Conservation (phyloP, 1,140 invertebrate species). For the Heliothis subflexa region DNA sequence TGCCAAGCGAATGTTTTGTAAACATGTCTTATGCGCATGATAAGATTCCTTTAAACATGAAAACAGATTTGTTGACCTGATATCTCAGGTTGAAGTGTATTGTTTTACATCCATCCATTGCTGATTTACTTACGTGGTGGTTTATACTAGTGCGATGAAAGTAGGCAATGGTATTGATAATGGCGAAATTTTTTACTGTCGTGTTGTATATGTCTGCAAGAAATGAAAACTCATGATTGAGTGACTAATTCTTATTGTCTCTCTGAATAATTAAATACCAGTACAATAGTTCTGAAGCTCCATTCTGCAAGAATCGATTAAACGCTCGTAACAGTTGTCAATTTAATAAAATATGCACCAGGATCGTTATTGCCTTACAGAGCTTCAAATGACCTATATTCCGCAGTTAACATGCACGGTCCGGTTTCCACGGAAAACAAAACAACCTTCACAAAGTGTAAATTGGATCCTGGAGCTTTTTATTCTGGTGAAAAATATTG, state of each 20-base stretch:
- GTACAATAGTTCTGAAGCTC: not conserved
- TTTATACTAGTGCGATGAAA: too few relatives aligned
- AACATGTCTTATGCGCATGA: constrained; percentile 10
- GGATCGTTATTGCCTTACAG: not conserved
- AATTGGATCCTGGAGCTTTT: too few relatives aligned
- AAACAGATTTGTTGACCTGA: constrained; percentile 4
- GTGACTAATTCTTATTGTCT: too few relatives aligned
- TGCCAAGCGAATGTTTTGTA: constrained; percentile 26
- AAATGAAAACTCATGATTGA: too few relatives aligned
- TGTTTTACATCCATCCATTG: not conserved
- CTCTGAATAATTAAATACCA: too few relatives aligned
- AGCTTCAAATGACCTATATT: constrained; percentile 1
- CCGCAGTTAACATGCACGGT: not conserved
- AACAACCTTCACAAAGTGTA: not conserved
- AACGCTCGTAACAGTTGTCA: not conserved
- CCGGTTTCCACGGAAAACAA: not conserved
- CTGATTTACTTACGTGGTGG: not conserved
- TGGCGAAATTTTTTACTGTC: too few relatives aligned
- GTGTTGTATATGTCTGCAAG: too few relatives aligned
- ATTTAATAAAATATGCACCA: not conserved
- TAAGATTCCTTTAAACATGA: not conserved
- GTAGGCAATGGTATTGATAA: too few relatives aligned
- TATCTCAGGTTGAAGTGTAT: not conserved
- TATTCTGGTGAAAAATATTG: too few relatives aligned
- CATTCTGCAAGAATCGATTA: not conserved